Base-by-base conservation (phyloP, 2,113 vertebrate genomes). In the Andinoacara biseriatus region DNA sequence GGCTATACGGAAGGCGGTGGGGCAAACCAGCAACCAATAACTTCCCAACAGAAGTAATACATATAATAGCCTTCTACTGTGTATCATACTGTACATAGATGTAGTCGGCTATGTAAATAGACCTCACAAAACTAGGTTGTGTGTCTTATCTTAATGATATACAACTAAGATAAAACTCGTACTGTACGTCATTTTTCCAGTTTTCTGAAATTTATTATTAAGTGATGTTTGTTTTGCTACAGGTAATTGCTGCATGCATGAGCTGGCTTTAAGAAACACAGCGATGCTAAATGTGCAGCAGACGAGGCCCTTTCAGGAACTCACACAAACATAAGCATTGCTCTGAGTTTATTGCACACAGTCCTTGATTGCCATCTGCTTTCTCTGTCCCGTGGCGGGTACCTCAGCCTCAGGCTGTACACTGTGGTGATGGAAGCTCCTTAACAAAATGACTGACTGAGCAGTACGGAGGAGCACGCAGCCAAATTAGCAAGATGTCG, bases 321-420 rank as follows among this genome's bases (percentile, higher is more conserved):
- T 35, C 54, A 46, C 2, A 10, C 74, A 14, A 61, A 65, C 76
- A 63, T 54, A 43, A 77, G 76, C 5, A 14, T 15, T 4, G 9
- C 26, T 72, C 63, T 81, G 67, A 67, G 56, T 85, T 87, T 87
- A 81, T 56, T 33, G 80, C 77, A 78, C 69, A 58, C 58, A 10
- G 40, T 46, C 58, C 59, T 20, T 67, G 81, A 60, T 77, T 3
- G 15, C 84, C 84, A 80, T 80, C 84, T 90, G 87, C 18, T 85
- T 82, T 3, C 74, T 67, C 40, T 14, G 46, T 40, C 57, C 63
- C 10, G 7, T 10, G 22, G 58, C 57, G 58, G 58, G 46, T 85
- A 35, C 74, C 2, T 33, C 13, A 9, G 80, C 87, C 87, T 63
- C 22, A 0, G 89, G 86, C 59, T 17, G 13, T 0, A 5, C 2